Base-by-base conservation (phyloP, 2,888 invertebrate species). In the Digitonthophagus gazella region DNA sequence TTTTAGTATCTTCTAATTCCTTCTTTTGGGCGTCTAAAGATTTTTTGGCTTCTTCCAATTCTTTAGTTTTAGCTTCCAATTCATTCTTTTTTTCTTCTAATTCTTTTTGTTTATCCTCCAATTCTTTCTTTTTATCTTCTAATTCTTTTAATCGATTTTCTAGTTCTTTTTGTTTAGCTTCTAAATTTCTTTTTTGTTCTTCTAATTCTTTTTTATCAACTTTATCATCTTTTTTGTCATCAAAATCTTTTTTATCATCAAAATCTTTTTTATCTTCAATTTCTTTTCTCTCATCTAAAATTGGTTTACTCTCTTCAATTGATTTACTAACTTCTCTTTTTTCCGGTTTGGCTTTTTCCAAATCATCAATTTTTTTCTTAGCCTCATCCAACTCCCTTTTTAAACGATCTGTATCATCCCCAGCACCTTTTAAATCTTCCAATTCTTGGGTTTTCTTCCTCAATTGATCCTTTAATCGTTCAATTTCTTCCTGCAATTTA, bases 371-470 rank as follows among this genome's bases (percentile, higher is more conserved):
- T 64, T n/a, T 2, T 14, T 54, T 19, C 19, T 56, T 58, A 15
- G n/a, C 58, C 4, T 66, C 57, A 5, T 19, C 65, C 14, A 68
- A 18, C n/a, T 68, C 65, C 54, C 56, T 57, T n/a, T n/a, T n/a
- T n/a, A n/a, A n/a, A n/a, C n/a, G n/a, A n/a, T n/a, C n/a, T n/a
- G n/a, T n/a, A n/a, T n/a, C n/a, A n/a, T n/a, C n/a, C n/a, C n/a
- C n/a, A n/a, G n/a, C n/a, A n/a, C n/a, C n/a, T n/a, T n/a, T 20
- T 68, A 15, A 54, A 15, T 19, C 69, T 15, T 69, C 63, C n/a
- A 63, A 18, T 14, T 54, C n/a, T n/a, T n/a, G n/a, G n/a, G n/a
- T n/a, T n/a, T n/a, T n/a, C 64, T 14, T 8, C n/a, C 18, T 22
- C 0, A 64, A 22, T 20, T 64, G 64, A n/a, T 64, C 22, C n/a